Base-by-base conservation (phyloP, 2,797 vertebrate species). In the Lerista edwardsae region DNA sequence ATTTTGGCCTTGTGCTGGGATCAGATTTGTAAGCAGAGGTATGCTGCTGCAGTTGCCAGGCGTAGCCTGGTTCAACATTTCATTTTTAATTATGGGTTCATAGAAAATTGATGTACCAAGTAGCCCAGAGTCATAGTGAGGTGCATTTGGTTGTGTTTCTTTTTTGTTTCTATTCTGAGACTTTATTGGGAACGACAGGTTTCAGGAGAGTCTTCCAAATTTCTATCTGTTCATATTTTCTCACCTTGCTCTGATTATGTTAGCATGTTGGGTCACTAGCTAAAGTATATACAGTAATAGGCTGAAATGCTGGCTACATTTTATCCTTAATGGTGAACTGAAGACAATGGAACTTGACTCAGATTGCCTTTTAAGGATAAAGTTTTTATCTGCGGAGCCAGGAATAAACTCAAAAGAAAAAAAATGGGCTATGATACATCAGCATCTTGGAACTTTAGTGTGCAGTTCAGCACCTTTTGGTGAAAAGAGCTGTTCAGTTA, bases 341-440 rank as follows among this genome's bases (percentile, higher is more conserved):
- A 67, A 79, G 44, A 59, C 29, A 25, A 67, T 27, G 71, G 51
- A 41, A 36, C 51, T 67, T 25, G 34, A 80, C 47, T 59, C 2
- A 29, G 61, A 67, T 79, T 79, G 68, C 84, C 84, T 85, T 85
- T 85, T 80, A 75, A 68, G 84, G 84, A 80, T 31, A 47, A 44
- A 85, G 57, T 41, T 29, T 69, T 36, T 39, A 34, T 75, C 81
- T 61, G 78, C 27, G 10, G 69, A 85, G 77, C 71, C 44, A 62
- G 78, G n/a, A 75, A n/a, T 11, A 17, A 7, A 74, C 25, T 57
- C 59, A 67, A 15, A 68, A 44, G 19, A 29, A 5, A 2, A 10
- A 27, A 17, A 15, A n/a, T 29, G 29, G 73, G 39, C 36, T 36
- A 0, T 55, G 71, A 62, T 80, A 1, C 36, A 9, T 85, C 78